Conservation (phyloP, 1,140 invertebrate species). For the Aplysia californica region DNA sequence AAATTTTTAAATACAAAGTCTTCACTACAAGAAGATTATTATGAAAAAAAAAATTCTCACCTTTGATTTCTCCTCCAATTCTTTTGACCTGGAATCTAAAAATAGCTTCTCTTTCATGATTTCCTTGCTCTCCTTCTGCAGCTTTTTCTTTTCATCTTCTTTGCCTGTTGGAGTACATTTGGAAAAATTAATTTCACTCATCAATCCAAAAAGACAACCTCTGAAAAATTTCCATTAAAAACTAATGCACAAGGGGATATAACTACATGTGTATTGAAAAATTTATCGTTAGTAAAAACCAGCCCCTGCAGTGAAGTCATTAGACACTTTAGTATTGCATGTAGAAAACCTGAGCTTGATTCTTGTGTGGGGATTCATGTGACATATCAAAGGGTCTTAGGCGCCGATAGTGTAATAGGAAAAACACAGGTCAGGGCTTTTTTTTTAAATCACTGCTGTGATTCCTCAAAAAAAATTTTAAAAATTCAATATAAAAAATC, state of each 20-base stretch:
- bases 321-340: background rate
- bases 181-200: background rate
- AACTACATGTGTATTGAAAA: background rate
- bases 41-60: slow-evolving; percentile 35
- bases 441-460: too few relatives aligned
- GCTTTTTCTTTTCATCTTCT: slow-evolving; percentile 59
- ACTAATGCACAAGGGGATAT: background rate
- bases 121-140: slow-evolving; percentile 47
- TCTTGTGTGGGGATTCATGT: too few relatives aligned
- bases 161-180: slow-evolving; percentile 44
- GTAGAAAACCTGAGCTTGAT: too few relatives aligned
- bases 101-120: slow-evolving; percentile 44
- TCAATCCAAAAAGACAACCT: background rate
- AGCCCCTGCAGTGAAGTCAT: background rate
- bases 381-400: too few relatives aligned
- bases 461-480: too few relatives aligned
- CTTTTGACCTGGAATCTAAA: slow-evolving; percentile 52
- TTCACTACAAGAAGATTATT: background rate
- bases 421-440: too few relatives aligned
- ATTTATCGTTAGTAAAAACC: background rate
- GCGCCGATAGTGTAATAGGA: too few relatives aligned
- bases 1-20: background rate
- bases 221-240: background rate
- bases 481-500: too few relatives aligned
- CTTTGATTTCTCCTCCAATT: slow-evolving; percentile 44